Evolutionary conservation across 1,140 invertebrate species (phyloP).

Genomic region (Aphis craccivora): DNA sequence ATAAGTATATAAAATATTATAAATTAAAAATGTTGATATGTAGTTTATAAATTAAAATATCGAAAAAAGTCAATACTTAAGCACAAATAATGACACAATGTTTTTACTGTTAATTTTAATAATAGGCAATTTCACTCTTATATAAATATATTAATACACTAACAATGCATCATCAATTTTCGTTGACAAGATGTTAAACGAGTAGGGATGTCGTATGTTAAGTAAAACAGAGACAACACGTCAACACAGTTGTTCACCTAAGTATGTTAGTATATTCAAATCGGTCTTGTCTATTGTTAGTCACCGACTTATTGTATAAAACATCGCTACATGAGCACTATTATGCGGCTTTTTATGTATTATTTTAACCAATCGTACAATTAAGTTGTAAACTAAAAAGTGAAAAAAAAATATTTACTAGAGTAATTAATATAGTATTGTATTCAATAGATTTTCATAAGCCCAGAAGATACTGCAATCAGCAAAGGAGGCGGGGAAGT

Average conservation of each 20-base stretch:
- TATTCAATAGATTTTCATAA: conserved; percentile 60
- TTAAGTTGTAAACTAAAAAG: not conserved
- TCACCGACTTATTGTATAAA: not conserved
- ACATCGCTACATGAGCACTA: not conserved
- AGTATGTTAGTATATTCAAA: not conserved
- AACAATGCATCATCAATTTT: too few species aligned
- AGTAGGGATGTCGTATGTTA: not conserved
- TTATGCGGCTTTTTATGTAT: not conserved
- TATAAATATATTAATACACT: too few species aligned
- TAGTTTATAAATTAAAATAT: too few species aligned
- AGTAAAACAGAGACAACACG: not conserved
- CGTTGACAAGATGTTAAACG: not conserved
- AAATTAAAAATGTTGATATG: too few species aligned
- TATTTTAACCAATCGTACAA: not conserved
- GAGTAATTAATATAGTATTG: not conserved
- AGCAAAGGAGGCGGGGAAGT: conserved; percentile 58
- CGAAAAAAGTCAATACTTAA: too few species aligned
- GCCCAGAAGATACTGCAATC: conserved; percentile 60
- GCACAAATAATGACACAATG: too few species aligned
- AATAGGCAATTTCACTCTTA: too few species aligned
- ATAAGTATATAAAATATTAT: too few species aligned
- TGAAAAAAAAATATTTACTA: not conserved
- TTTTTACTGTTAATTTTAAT: too few species aligned
- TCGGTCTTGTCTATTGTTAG: too few species aligned
- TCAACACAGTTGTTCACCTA: too few species aligned